Base-by-base conservation (phyloP, 2,113 vertebrate species). In the Heptranchias perlo region DNA sequence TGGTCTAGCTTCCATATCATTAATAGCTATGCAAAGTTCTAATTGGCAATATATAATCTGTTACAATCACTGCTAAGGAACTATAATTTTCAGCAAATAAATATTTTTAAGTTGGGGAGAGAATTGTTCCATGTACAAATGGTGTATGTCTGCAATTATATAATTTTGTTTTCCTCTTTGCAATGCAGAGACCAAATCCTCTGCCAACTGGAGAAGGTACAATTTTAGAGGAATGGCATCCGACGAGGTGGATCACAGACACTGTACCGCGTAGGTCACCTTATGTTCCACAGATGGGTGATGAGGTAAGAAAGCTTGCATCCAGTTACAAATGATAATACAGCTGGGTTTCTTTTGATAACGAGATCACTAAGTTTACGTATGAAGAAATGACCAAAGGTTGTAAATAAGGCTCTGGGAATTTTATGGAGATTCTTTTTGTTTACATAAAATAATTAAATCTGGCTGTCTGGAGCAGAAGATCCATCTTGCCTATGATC, bases 211-310 rank as follows among this genome's bases (percentile, higher is more conserved):
- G 97, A 31, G 98, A 98, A 96, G 73, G 97, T 96, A 98, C 98
- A 23, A 97, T 98, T 87, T 98, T 98, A 0, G 98, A 97, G 78
- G 99, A 99, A 95, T 99, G 98, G 96, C 98, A 98, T 96, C 99
- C 99, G 95, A 98, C 99, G 0, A 97, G 97, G 0, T 99, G 99
- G 99, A 99, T 99, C 97, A 99, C 98, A 0, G 99, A 99, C 96
- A 98, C 98, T 23, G 97, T 98, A 96, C 99, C 99, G 87, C 97
- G 98, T 96, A 99, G 98, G 96, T 99, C 99, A 96, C 99, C 99
- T 10, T 99, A 99, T 97, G 99, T 99, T 96, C 99, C 99, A 78
- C 99, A 99, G 96, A 99, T 99, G 99, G 99, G 99, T 0, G 99
- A 99, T 16, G 99, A 99, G 98, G 99, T 99, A 96, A 97, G 97